Conservation (phyloP, 1,140 invertebrate genomes). For the Hypothenemus hampei region DNA sequence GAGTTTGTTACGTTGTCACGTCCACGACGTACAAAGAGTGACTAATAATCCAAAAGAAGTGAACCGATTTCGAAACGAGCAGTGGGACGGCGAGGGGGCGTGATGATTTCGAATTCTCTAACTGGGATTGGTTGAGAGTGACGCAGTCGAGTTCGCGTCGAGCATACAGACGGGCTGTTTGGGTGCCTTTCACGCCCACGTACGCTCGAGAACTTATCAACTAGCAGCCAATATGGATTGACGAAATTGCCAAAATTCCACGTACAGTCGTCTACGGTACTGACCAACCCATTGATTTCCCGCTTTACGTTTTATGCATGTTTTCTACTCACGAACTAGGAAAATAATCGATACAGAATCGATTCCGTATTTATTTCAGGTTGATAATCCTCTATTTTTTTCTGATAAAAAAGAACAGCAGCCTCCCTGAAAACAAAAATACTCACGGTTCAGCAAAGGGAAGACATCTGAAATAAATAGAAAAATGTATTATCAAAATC, state of each 20-base stretch:
- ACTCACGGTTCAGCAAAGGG: constrained; percentile 21
- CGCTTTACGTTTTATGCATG: constrained; percentile 23
- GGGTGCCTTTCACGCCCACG: constrained; percentile 28
- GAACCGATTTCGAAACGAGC: constrained; percentile 23
- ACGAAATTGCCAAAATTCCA: constrained; percentile 22
- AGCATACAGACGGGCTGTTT: constrained; percentile 35
- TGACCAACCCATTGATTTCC: constrained; percentile 19
- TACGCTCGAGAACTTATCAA: constrained; percentile 36
- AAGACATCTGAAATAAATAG: constrained; percentile 24
- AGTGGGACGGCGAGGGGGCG: constrained; percentile 32
- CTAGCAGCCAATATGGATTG: constrained; percentile 46
- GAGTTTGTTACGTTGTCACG: too few relatives aligned
- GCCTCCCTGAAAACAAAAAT: constrained; percentile 4
- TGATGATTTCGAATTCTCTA: constrained; percentile 13
- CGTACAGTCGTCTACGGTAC: constrained; percentile 20
- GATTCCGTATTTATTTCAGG: neutral
- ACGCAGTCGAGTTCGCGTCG: constrained; percentile 36
- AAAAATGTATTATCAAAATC: neutral
- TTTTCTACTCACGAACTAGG: constrained; percentile 22
- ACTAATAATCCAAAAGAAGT: constrained; percentile 37
- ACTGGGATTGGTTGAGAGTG: constrained; percentile 37
- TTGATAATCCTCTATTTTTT: neutral
- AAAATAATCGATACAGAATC: constrained; percentile 17
- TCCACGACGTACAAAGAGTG: constrained; percentile 32
- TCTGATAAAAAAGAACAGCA: neutral